Evolutionary conservation across 92 coral and sea anemone species (phyloP).

Genomic region (Epizoanthus illoricatus): DNA sequence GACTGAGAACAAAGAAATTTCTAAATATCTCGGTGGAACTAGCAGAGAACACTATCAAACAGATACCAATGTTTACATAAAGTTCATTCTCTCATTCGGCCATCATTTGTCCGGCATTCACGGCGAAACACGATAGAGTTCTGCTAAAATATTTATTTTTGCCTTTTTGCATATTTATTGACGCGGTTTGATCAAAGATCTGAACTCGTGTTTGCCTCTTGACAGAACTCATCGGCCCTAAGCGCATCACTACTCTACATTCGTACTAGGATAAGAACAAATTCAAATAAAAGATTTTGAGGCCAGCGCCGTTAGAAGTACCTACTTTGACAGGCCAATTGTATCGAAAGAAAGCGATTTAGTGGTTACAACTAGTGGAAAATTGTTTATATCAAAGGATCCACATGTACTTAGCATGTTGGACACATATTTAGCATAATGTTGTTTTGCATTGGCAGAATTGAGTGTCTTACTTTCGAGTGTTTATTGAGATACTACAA

Average conservation of each 20-base stretch:
- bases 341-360: constrained; percentile 34
- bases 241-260: not conserved
- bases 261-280: not conserved
- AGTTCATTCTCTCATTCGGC: constrained; percentile 29
- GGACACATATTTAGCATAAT: constrained; percentile 17
- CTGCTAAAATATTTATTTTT: constrained; percentile 66
- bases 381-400: constrained; percentile 11
- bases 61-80: constrained; percentile 79
- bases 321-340: constrained; percentile 1
- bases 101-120: constrained; percentile 43
- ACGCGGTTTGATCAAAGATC: constrained; percentile 67
- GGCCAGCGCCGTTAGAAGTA: constrained; percentile 21
- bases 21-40: constrained; percentile 78
- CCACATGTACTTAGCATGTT: constrained; percentile 35
- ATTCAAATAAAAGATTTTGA: not conserved
- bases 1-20: constrained; percentile 87
- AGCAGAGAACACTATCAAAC: constrained; percentile 56
- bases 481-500: not conserved
- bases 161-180: constrained; percentile 75
- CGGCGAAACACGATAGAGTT: constrained; percentile 43
- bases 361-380: constrained; percentile 19
- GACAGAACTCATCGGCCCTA: constrained; percentile 5
- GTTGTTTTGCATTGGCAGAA: not conserved
- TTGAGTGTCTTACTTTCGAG: constrained; percentile 23
- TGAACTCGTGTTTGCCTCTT: constrained; percentile 39